These are phyloP conservation scores for Aporophyla lueneburgensis DNA, from an alignment of 2,888 invertebrate genomes.

Conservation along the genomic window DNA sequence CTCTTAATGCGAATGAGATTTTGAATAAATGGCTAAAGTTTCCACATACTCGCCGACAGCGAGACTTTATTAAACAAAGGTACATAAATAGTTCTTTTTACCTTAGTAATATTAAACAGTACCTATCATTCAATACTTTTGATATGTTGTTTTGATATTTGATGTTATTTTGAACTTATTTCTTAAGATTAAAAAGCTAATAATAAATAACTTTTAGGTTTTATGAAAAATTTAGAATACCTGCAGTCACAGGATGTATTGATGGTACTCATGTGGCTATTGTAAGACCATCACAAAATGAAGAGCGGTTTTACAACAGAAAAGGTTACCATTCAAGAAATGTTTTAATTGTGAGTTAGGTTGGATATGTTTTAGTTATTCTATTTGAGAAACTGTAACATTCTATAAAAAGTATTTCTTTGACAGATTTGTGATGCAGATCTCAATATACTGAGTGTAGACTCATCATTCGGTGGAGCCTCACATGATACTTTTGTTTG, in stretches of 20 bases:
- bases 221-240: neutral
- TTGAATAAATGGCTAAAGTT: neutral
- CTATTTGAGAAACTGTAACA: no score
- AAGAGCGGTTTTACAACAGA: conserved; percentile 10
- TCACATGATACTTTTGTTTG: conserved; percentile 5
- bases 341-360: no score
- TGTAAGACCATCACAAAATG: conserved; percentile 11
- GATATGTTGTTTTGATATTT: conserved; percentile 1
- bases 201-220: neutral
- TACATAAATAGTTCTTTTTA: neutral
- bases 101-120: neutral
- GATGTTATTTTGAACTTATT: neutral
- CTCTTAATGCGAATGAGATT: neutral
- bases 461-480: neutral
- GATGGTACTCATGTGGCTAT: conserved; percentile 3
- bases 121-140: neutral
- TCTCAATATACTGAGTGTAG: neutral
- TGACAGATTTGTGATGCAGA: no score
- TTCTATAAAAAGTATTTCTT: no score
- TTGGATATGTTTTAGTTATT: no score
- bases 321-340: conserved; percentile 14
- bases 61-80: conserved; percentile 5
- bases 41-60: neutral
- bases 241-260: neutral
- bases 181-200: neutral